Evolutionary conservation across 2,797 vertebrate species (phyloP), one percentile per base, ranked within the genome.

Genomic region (Morelia viridis): DNA sequence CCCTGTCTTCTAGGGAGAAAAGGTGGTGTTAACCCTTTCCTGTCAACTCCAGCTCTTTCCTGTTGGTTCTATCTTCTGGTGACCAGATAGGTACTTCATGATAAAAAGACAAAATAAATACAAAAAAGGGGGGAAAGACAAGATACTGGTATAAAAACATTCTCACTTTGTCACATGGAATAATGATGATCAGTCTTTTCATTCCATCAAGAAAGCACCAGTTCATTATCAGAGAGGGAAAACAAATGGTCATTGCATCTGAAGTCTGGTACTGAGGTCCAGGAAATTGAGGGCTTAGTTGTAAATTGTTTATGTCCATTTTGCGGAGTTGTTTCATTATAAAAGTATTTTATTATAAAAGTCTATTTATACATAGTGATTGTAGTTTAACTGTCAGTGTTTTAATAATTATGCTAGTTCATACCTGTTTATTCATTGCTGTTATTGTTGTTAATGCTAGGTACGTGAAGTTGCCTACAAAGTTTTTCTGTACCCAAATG

Each of bases 391-490:
- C 31, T 76, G 7, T 76, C 31, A 41, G 3, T 58, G 19, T 57
- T 46, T 85, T 46, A 28, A 1, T 89, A 60, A 13, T 62, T 24
- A 24, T 76, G 28, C n/a, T 17, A 68, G 22, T 57, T 19, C 12
- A 11, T 88, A 24, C 31, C 3, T 62, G 1, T 76, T n/a, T 56
- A 4, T 94, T 50, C 24, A 28, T 65, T 90, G 60, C 19, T 92
- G 89, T 86, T 86, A 5, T 28, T 92, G 85, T 15, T 60, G 50
- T 62, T 89, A 76, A 84, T 68, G 13, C 91, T 86, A 99, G 99
- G 98, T 99, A 8, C 97, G 99, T 93, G 99, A 99, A 97, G 98
- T 98, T 24, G 99, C 99, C 90, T 99, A 99, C 96, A 99, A 98
- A 97, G 97, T 99, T 95, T 99, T 99, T 92, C 98, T 99, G 4